These are phyloP conservation scores for Elephantulus edwardii DNA, from an alignment of 2,113 vertebrate species.

Conservation along the genomic window DNA sequence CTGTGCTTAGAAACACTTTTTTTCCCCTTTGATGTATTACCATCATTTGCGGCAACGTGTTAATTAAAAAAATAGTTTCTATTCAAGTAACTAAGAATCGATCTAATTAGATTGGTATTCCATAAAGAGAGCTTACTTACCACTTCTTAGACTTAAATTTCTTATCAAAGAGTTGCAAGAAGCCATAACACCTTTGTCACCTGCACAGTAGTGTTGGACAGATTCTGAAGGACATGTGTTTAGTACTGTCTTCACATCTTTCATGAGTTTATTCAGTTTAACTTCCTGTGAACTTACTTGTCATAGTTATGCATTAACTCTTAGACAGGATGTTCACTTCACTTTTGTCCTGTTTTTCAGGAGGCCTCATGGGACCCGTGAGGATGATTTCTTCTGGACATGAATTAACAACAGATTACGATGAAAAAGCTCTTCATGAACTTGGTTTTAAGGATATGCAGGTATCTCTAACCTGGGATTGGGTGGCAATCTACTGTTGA, in stretches of 20 bases:
- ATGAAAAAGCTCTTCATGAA: slow-evolving; percentile 98
- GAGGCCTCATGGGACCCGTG: slow-evolving; percentile 98
- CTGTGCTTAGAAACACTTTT: too few species aligned
- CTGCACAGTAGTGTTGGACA: too few species aligned
- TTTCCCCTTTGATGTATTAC: too few species aligned
- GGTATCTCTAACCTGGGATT: slow-evolving; percentile 82
- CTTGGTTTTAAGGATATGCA: slow-evolving; percentile 99
- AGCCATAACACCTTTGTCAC: too few species aligned
- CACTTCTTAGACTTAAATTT: too few species aligned
- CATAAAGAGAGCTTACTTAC: too few species aligned
- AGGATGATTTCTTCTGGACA: slow-evolving; percentile 99
- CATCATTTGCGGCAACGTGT: too few species aligned
- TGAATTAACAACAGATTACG: slow-evolving; percentile 98
- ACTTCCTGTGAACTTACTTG: background rate
- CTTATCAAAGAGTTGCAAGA: too few species aligned
- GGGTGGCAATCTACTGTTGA: slow-evolving; percentile 24
- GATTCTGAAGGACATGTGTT: background rate
- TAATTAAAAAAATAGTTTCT: too few species aligned
- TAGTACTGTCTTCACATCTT: background rate
- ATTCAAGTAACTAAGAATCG: background rate
- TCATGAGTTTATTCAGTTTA: background rate
- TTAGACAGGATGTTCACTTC: background rate
- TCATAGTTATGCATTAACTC: background rate
- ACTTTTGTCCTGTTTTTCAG: slow-evolving; percentile 80
- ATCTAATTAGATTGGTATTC: background rate